Evolutionary conservation across 2,797 vertebrate species (phyloP).

Genomic region (Novumbra hubbsi): DNA sequence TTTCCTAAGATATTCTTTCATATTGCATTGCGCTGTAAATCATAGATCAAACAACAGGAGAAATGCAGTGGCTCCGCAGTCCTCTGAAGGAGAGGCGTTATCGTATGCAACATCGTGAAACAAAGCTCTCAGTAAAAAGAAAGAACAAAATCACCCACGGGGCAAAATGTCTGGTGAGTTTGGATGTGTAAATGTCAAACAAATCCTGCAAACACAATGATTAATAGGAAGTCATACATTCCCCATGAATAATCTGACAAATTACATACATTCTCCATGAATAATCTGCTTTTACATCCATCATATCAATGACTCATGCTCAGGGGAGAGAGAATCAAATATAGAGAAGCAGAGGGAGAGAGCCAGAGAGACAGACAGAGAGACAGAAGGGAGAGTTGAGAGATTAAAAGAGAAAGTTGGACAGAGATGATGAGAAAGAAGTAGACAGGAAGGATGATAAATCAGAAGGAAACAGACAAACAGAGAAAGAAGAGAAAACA

Average conservation of each 20-base stretch:
- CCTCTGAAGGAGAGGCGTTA: neutral
- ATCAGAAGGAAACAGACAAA: neutral
- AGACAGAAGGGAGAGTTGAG: neutral
- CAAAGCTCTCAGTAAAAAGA: neutral
- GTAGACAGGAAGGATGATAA: neutral
- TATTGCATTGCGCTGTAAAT: too few relatives aligned
- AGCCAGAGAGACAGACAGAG: neutral
- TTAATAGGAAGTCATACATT: slow-evolving; percentile 4
- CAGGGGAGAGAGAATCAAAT: neutral
- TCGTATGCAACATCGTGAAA: neutral
- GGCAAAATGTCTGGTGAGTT: slow-evolving; percentile 13
- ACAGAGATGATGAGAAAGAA: slow-evolving; percentile 8
- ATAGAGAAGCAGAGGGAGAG: neutral
- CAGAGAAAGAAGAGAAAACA: neutral
- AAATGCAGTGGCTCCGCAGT: neutral
- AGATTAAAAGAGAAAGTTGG: slow-evolving; percentile 1
- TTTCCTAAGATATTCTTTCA: too few relatives aligned
- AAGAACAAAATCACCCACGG: neutral
- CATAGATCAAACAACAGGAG: too few relatives aligned
- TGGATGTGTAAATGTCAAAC: slow-evolving; percentile 9
- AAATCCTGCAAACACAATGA: neutral
- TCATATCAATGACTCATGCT: neutral
- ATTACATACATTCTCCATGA: slow-evolving; percentile 2
- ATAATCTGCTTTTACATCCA: neutral
- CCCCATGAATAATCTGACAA: neutral